Evolutionary conservation across 2,888 invertebrate genomes (phyloP), one percentile per base, ranked within the genome.

Genomic region (Zygothrica quintamaculata): DNA sequence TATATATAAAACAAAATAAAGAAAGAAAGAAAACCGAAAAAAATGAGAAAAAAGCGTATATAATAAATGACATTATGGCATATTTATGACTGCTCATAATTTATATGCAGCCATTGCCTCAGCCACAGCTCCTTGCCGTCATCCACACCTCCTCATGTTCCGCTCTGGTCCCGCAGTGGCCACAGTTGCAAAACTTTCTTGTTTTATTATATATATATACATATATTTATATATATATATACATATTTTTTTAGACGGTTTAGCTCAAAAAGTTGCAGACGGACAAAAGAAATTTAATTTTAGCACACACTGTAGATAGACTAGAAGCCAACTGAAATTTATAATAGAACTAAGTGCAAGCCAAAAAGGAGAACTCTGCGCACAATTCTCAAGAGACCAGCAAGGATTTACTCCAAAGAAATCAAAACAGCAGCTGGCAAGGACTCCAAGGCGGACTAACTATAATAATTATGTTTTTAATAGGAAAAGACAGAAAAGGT

Each of bases 81-180:
- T 82, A 82, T 82, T 82, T 82, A 82, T 82, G 81, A 82, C 85
- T 87, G 81, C 84, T 82, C 87, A 87, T 82, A 82, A 82, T 82
- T 82, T 82, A 82, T 82, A 82, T 87, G 81, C 81, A 77, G 76
- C 73, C 76, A 67, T 58, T 55, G 79, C 64, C 22, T 42, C 61
- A 51, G 59, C 33, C 33, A 4, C 36, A 31, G 51, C 18, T 39
- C 46, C 18, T 29, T 37, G 50, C 16, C 50, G 29, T 43, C 37
- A 22, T 13, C 12, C 13, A 5, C 6, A 7, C 34, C 5, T 2
- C 34, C 12, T 6, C 34, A 13, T 34, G 3, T 8, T 37, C 50
- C 52, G 40, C 40, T 36, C 43, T 61, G 1, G 42, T 42, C 13
- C 55, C 53, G 31, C 65, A 48, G n/a, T 48, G 16, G 39, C 68